Conservation (phyloP, 2,797 vertebrate species). For the Danio kyathit region DNA sequence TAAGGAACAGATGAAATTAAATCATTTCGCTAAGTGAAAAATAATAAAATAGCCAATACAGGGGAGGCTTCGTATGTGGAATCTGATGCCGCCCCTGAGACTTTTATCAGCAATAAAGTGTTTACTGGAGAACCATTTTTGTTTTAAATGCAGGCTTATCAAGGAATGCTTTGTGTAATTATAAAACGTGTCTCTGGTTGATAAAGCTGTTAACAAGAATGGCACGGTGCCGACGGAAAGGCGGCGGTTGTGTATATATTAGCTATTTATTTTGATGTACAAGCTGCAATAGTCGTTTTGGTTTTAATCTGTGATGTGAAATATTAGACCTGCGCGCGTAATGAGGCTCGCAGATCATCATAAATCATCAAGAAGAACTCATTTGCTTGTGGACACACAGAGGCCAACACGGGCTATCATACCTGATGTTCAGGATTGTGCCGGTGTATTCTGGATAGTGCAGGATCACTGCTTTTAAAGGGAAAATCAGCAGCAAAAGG, state of each 20-base stretch:
- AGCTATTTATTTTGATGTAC: slow-evolving; percentile 38
- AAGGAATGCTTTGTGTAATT: slow-evolving; percentile 23
- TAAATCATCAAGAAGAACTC: slow-evolving; percentile 24
- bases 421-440: too few species aligned
- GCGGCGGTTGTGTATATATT: slow-evolving; percentile 9
- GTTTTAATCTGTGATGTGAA: slow-evolving; percentile 27
- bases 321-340: slow-evolving; percentile 16
- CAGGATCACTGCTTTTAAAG: too few species aligned
- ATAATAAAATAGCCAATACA: slow-evolving; percentile 79
- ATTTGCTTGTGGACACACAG: slow-evolving; percentile 23
- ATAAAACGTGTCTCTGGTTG: slow-evolving; percentile 48
- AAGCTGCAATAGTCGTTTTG: neutral
- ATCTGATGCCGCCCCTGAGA: slow-evolving; percentile 61
- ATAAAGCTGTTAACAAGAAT: slow-evolving; percentile 31
- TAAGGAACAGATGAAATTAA: slow-evolving; percentile 79
- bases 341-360: slow-evolving; percentile 36
- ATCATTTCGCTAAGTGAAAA: slow-evolving; percentile 80
- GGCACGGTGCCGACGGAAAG: neutral
- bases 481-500: too few species aligned
- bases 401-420: neutral
- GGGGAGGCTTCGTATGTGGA: slow-evolving; percentile 60
- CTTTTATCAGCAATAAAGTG: slow-evolving; percentile 8
- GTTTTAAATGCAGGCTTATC: neutral
- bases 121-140: slow-evolving; percentile 7
- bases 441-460: too few species aligned